Conservation (phyloP, 2,113 vertebrate genomes). For the Seriola aureovittata region DNA sequence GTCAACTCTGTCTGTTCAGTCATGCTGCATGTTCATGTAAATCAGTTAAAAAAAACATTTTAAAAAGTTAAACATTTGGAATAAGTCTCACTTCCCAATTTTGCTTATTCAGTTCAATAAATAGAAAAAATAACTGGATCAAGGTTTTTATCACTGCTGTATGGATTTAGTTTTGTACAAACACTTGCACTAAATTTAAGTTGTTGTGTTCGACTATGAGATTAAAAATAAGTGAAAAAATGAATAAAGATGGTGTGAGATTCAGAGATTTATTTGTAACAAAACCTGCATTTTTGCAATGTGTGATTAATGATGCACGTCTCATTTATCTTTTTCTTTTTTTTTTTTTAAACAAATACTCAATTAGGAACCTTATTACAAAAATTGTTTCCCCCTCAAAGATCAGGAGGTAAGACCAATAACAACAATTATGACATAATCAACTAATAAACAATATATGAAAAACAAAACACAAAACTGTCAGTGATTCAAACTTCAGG, state of each 20-base stretch:
- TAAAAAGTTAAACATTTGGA: not conserved
- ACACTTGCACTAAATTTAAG: constrained; percentile 49
- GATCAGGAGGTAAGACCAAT: not conserved
- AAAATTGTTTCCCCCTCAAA: constrained; percentile 53
- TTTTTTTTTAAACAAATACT: constrained; percentile 32
- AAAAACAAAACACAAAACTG: constrained; percentile 32
- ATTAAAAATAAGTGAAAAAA: constrained; percentile 11
- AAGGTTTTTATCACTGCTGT: not conserved
- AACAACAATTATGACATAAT: constrained; percentile 1
- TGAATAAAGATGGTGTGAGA: not conserved
- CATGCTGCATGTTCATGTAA: not conserved
- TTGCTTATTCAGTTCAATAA: not conserved
- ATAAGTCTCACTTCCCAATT: not conserved
- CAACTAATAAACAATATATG: constrained; percentile 22
- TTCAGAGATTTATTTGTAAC: constrained; percentile 63
- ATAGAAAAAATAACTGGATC: not conserved
- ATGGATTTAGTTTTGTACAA: not conserved
- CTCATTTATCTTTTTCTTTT: not conserved
- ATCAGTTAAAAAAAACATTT: not conserved
- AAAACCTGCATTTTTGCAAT: not conserved
- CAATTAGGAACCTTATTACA: constrained; percentile 45
- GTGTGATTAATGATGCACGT: not conserved
- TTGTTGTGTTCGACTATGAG: not conserved
- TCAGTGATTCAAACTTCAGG: constrained; percentile 88
- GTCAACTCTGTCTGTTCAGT: not conserved